phyloP scores from a whole-genome alignment of 2,797 vertebrate genomes.

The Ficedula albicollis region DNA sequence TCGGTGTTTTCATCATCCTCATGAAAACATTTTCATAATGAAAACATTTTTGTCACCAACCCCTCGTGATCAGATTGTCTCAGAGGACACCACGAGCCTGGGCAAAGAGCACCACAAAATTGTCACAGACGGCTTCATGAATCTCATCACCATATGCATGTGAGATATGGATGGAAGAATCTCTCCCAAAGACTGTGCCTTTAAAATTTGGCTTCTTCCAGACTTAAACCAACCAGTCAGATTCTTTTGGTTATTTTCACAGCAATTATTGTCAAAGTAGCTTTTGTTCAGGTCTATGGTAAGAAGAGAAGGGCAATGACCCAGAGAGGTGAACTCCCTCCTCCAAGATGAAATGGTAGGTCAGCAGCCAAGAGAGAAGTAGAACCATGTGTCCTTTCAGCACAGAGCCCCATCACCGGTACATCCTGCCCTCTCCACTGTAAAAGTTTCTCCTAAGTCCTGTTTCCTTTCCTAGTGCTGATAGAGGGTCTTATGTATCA shows the following conservation, averaged over 20 bases:
- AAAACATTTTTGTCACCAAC: neutral
- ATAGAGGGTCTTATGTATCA: neutral
- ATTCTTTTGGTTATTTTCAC: neutral
- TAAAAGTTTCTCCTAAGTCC: neutral
- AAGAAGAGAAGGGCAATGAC: neutral
- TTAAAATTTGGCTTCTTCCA: neutral
- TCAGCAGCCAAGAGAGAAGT: neutral
- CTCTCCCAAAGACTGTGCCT: neutral
- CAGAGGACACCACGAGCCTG: neutral
- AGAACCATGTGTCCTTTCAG: neutral
- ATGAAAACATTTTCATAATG: no score
- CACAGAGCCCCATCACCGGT: neutral
- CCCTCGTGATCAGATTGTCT: neutral
- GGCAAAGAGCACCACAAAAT: neutral
- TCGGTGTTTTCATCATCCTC: neutral
- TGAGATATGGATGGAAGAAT: neutral
- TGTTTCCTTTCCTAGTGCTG: neutral
- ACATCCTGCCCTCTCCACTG: rapidly evolving
- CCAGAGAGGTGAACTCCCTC: neutral
- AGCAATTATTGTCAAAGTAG: neutral
- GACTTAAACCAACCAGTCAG: neutral
- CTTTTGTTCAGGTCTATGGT: neutral
- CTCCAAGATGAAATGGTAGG: neutral
- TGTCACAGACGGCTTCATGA: neutral
- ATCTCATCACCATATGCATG: neutral